Evolutionary conservation across 1,140 invertebrate species (phyloP).

Genomic region (Macrobrachium rosenbergii): DNA sequence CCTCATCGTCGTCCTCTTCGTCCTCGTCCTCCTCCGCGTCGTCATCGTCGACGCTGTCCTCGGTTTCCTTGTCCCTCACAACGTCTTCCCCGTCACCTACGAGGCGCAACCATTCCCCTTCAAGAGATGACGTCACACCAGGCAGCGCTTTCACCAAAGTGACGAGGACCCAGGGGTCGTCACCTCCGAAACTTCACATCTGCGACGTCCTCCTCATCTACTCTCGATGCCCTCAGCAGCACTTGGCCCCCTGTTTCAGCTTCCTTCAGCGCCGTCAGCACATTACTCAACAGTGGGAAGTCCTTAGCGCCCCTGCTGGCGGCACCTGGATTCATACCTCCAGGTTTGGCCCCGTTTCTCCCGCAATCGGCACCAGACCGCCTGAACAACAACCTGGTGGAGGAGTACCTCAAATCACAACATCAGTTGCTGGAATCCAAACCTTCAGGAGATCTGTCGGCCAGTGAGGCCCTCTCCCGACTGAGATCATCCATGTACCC

Average conservation of each 20-base stretch:
- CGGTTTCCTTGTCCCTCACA: conserved; percentile 47
- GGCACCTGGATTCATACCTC: conserved; percentile 63
- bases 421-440: conserved; percentile 57
- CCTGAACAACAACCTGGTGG: conserved; percentile 65
- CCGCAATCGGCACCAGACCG: conserved; percentile 52
- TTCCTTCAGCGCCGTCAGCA: conserved; percentile 66
- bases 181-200: conserved; percentile 67
- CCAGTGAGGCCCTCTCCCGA: conserved; percentile 62
- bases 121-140: conserved; percentile 51
- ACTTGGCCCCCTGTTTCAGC: conserved; percentile 66
- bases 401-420: conserved; percentile 65
- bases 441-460: conserved; percentile 44
- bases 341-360: conserved; percentile 61
- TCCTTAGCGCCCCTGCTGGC: conserved; percentile 66
- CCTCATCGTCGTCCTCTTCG: neutral
- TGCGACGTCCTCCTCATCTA: conserved; percentile 62
- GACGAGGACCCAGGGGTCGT: conserved; percentile 68
- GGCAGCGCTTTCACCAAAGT: conserved; percentile 71
- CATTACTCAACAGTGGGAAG: conserved; percentile 62
- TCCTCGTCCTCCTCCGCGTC: neutral
- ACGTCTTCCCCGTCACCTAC: conserved; percentile 16
- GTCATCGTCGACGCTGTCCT: conserved; percentile 65
- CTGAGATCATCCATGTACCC: conserved; percentile 63
- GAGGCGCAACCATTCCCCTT: neutral
- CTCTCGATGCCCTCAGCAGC: conserved; percentile 68